A percentile compares a stretch with the other conserved stretches of the same genome.
Evolutionary conservation across 2,797 vertebrate genomes (phyloP).

Genomic region (Squalus acanthias): DNA sequence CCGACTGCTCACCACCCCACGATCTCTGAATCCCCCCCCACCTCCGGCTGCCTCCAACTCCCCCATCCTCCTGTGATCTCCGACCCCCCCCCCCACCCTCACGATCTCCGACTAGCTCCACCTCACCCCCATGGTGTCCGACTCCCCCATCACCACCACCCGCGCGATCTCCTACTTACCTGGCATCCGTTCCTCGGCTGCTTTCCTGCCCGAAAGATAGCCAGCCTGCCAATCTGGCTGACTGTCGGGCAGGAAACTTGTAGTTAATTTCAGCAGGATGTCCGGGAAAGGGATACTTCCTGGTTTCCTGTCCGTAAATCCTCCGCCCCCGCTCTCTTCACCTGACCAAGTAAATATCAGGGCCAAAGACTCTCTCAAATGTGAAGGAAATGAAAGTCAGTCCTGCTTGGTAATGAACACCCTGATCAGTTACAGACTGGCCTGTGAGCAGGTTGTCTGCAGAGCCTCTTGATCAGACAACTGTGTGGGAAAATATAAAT

Average conservation of each 20-base stretch:
- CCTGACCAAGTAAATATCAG: not conserved
- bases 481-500: not conserved
- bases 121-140: no score
- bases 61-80: not conserved
- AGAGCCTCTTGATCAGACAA: not conserved
- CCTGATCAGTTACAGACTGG: not conserved
- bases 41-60: no score
- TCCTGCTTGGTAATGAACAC: not conserved
- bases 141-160: no score
- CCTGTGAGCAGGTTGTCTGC: not conserved
- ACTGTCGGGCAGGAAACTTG: not conserved
- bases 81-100: not conserved
- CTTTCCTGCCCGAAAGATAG: not conserved
- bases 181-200: not conserved
- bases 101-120: no score
- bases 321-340: not conserved
- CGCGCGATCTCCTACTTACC: not conserved
- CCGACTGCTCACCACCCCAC: not conserved
- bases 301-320: not conserved
- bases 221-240: not conserved
- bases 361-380: not conserved
- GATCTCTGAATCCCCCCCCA: not conserved
- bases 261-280: not conserved
- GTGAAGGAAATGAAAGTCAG: not conserved
- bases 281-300: not conserved